Evolutionary conservation across 2,113 vertebrate genomes (phyloP).

Genomic region (Nothobranchius furzeri): DNA sequence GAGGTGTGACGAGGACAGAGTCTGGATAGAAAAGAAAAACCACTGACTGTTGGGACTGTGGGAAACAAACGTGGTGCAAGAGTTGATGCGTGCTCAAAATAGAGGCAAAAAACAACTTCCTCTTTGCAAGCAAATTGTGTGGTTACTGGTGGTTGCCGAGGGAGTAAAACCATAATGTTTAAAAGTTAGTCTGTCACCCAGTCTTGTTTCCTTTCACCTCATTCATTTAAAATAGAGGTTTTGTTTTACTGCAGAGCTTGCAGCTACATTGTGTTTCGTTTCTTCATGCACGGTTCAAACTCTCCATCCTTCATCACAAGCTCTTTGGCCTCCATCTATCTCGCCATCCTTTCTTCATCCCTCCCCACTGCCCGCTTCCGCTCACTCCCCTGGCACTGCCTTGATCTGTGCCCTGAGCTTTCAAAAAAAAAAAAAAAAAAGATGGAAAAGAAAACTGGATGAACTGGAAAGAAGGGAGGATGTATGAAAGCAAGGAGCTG

Average conservation of each 20-base stretch:
- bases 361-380: conserved; percentile 23
- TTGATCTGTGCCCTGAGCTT: conserved; percentile 51
- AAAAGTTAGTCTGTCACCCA: background rate
- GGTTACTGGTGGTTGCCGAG: background rate
- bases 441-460: conserved; percentile 24
- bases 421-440: conserved; percentile 29
- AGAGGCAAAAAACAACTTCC: conserved; percentile 21
- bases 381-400: conserved; percentile 41
- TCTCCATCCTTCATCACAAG: conserved; percentile 5
- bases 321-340: background rate
- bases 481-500: conserved; percentile 47
- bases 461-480: conserved; percentile 24
- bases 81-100: background rate
- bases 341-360: background rate
- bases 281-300: conserved; percentile 16
- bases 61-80: conserved; percentile 11
- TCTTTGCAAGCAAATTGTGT: background rate
- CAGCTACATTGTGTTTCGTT: background rate
- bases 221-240: too few species aligned
- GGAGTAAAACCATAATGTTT: too few species aligned
- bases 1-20: background rate
- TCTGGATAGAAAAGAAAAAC: conserved; percentile 3
- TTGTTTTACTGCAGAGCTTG: background rate
- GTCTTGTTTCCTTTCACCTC: background rate
- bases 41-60: background rate